phyloP scores from a whole-genome alignment of 2,113 vertebrate genomes.

The Plestiodon gilberti region DNA sequence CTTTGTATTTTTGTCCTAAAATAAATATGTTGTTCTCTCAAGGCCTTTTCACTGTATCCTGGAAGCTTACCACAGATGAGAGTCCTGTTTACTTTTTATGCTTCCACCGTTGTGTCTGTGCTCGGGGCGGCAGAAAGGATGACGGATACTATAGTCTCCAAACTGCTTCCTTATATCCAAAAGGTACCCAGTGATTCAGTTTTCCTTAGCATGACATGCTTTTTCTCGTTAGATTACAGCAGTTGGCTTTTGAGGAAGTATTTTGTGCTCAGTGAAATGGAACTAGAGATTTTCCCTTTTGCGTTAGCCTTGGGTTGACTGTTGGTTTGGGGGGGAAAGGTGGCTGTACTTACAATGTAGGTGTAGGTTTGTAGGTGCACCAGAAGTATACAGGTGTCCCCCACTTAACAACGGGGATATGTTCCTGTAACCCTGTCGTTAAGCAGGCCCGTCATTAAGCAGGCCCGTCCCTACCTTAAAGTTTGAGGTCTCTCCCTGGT shows the following conservation, averaged over 20 bases:
- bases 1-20: neutral
- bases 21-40: neutral
- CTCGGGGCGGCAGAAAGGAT: constrained; percentile 81
- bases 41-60: constrained; percentile 84
- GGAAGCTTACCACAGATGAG: constrained; percentile 81
- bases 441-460: too few species aligned
- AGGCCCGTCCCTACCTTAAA: too few species aligned
- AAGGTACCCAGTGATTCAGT: constrained; percentile 75
- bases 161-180: constrained; percentile 92
- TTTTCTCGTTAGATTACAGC: fast-evolving
- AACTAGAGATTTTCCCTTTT: neutral
- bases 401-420: too few species aligned
- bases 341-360: neutral
- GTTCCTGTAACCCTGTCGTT: neutral
- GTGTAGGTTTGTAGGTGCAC: neutral
- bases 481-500: too few species aligned
- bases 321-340: too few species aligned
- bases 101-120: constrained; percentile 86
- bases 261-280: neutral
- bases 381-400: neutral
- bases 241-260: neutral
- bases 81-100: constrained; percentile 93
- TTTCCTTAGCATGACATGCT: neutral
- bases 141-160: constrained; percentile 84
- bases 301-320: neutral